Conservation (phyloP, 2,888 invertebrate species). For the Hydropsyche betteni region DNA sequence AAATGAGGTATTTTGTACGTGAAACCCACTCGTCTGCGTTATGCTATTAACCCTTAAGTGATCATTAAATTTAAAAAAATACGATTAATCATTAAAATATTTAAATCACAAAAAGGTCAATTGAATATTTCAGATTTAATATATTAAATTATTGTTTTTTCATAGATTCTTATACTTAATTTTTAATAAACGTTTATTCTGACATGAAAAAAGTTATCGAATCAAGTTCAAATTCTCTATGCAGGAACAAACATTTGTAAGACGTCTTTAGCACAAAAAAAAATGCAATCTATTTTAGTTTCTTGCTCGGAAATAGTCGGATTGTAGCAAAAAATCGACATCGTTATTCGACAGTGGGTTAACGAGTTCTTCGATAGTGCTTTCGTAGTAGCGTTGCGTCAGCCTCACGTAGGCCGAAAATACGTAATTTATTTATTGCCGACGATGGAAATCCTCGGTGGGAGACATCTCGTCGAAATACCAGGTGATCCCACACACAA, state of each 20-base stretch:
- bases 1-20: conserved; percentile 7
- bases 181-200: too few relatives aligned
- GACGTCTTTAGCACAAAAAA: too few relatives aligned
- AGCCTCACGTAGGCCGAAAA: conserved; percentile 65
- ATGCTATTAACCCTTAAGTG: not conserved
- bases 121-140: too few relatives aligned
- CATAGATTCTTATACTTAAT: too few relatives aligned
- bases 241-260: too few relatives aligned
- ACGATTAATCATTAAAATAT: not conserved
- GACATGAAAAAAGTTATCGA: too few relatives aligned
- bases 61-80: conserved; percentile 3
- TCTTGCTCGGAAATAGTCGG: not conserved
- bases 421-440: conserved; percentile 62
- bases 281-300: too few relatives aligned
- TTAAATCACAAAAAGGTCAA: not conserved
- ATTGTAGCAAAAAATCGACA: not conserved
- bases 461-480: conserved; percentile 41
- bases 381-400: conserved; percentile 34
- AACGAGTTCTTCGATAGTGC: conserved; percentile 31
- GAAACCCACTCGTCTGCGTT: conserved; percentile 3
- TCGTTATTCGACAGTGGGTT: conserved; percentile 28
- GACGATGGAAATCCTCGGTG: conserved; percentile 32
- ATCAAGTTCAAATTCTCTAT: too few relatives aligned
- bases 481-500: conserved; percentile 47
- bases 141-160: too few relatives aligned